A percentile compares a stretch with the other conserved stretches of the same genome.
Evolutionary conservation across 2,113 vertebrate species (phyloP).

Genomic region (Mastomys coucha): DNA sequence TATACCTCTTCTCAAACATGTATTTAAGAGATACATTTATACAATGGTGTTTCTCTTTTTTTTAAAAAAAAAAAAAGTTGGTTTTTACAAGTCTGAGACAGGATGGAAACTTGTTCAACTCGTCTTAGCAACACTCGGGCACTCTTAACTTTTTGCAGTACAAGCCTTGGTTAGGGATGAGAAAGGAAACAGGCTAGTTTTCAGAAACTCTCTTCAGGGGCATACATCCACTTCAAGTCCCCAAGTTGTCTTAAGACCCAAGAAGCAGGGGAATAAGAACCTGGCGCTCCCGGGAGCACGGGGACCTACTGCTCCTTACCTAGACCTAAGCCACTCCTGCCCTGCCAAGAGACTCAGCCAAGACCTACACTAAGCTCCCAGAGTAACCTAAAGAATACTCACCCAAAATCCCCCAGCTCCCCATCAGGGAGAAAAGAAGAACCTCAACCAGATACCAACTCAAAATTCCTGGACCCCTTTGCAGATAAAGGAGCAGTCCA

Average conservation of each 20-base stretch:
- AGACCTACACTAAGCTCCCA: not conserved
- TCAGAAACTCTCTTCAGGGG: slow-evolving; percentile 37
- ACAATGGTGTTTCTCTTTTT: slow-evolving; percentile 67
- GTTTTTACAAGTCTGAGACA: slow-evolving; percentile 75
- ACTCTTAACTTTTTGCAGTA: slow-evolving; percentile 29
- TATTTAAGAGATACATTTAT: slow-evolving; percentile 73
- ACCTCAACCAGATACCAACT: slow-evolving; percentile 9
- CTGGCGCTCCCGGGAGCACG: accelerated
- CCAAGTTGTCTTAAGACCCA: not conserved
- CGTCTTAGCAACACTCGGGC: slow-evolving; percentile 60
- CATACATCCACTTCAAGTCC: not conserved
- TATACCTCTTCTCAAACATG: slow-evolving; percentile 52
- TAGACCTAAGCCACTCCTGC: not conserved
- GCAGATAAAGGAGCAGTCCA: slow-evolving; percentile 20
- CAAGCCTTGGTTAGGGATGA: slow-evolving; percentile 34
- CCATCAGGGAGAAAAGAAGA: not conserved
- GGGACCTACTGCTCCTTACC: not conserved
- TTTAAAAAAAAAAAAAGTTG: slow-evolving; percentile 47
- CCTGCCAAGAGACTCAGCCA: not conserved
- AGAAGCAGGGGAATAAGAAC: not conserved
- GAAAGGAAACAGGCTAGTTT: slow-evolving; percentile 62
- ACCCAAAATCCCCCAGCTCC: slow-evolving; percentile 32
- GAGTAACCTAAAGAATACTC: slow-evolving; percentile 17
- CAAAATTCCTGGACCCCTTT: slow-evolving; percentile 19
- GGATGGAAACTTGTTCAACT: slow-evolving; percentile 79